Percentiles rank a stretch among this genome's conserved stretches.
Evolutionary conservation across 2,797 vertebrate species (phyloP).

Genomic region (Brachyrhaphis roseni): DNA sequence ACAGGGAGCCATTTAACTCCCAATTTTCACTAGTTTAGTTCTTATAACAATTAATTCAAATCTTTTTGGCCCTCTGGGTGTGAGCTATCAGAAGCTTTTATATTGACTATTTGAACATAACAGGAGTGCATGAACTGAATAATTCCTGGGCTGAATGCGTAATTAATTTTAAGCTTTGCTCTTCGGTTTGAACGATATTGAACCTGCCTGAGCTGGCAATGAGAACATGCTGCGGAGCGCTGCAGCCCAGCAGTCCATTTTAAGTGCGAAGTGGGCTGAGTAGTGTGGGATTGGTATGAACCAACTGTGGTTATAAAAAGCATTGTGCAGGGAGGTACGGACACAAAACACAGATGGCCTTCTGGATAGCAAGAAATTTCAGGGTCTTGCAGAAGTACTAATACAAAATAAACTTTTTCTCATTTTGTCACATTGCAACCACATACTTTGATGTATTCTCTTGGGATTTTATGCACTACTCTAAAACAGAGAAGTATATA

Average conservation of each 20-base stretch:
- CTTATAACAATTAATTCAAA: conserved; percentile 19
- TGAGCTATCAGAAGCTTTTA: conserved; percentile 23
- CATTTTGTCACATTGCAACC: background rate
- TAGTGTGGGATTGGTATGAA: conserved; percentile 39
- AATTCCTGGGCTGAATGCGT: conserved; percentile 14
- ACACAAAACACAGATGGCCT: conserved; percentile 25
- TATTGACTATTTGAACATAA: background rate
- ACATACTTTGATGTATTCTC: background rate
- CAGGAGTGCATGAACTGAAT: conserved; percentile 7
- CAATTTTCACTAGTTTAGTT: conserved; percentile 11
- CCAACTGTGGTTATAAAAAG: conserved; percentile 42
- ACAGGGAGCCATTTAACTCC: conserved; percentile 13
- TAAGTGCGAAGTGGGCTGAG: conserved; percentile 57
- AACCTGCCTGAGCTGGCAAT: conserved; percentile 30
- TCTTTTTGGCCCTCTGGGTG: background rate
- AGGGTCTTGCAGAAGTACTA: background rate
- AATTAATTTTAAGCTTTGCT: conserved; percentile 21
- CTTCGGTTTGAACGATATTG: conserved; percentile 17
- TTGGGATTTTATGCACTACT: background rate
- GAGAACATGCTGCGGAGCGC: conserved; percentile 48
- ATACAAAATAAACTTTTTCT: background rate
- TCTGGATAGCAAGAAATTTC: conserved; percentile 22
- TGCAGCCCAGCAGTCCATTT: conserved; percentile 48
- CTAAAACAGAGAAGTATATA: background rate
- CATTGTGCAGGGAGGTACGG: conserved; percentile 12